Evolutionary conservation across 2,797 vertebrate genomes (phyloP), one percentile per base, ranked within the genome.

Genomic region (Enteromius viviparus): DNA sequence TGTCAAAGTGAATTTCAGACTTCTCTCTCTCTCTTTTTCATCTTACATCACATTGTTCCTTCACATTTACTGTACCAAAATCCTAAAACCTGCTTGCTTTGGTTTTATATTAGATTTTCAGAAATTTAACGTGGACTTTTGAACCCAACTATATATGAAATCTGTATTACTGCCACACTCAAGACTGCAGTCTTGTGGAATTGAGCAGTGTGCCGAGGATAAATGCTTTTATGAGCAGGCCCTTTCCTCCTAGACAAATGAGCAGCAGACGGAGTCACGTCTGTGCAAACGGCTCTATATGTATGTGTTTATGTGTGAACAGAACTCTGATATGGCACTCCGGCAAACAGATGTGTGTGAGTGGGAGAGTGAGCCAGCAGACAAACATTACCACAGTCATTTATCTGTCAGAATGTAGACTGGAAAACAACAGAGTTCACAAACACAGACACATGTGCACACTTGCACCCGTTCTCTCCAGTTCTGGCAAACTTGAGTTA

Each of bases 351-450:
- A 78, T 82, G 84, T 79, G 80, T 68, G 49, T 79, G 80, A 72
- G 68, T 53, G 34, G 40, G 76, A 68, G 84, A 80, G 47, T 17
- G 75, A 85, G 81, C 81, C 81, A 85, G 77, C 76, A 85, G 85
- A 86, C 81, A 88, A 88, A 86, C 83, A 83, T 76, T 85, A 88
- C 78, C 85, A 85, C 32, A 85, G 74, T 84, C 62, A 85, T 88
- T 86, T 86, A 88, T 88, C 83, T 88, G 83, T 88, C 83, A 85
- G 74, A 69, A 84, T 81, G 77, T 80, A 88, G 83, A 86, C 85
- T 85, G 72, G 62, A 86, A 87, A 87, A 91, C 87, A 84, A 89
- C 86, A 77, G 53, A 87, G 91, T 82, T 72, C 83, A 88, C 77
- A 55, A 88, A 84, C 88, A 81, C 55, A 68, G 58, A 49, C 58